Evolutionary conservation across 2,888 invertebrate species (phyloP), one percentile per base, ranked within the genome.

Genomic region (Palloptera scutellata): DNA sequence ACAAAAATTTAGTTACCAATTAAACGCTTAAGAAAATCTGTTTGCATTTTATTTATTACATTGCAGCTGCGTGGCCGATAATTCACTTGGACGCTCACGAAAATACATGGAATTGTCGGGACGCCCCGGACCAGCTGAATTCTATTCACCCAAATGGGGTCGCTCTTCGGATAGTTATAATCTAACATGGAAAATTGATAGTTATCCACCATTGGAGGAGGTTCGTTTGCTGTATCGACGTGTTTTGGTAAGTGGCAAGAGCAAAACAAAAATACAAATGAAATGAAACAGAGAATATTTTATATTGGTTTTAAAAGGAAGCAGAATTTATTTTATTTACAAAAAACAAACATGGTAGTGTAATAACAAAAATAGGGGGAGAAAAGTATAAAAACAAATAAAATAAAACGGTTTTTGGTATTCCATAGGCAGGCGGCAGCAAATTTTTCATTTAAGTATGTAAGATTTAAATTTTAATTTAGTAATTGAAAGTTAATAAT

Each of bases 51-150:
- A 30, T 30, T 30, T 30, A 72, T 76, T 72, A 12, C 5, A 45
- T 71, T 72, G 57, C 73, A 90, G 90, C 75, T 91, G 91, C 81
- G 89, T 90, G 40, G 91, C 91, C 0, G 90, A 91, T 85, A 91
- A 91, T 85, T 88, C 88, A 72, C 85, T 91, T 68, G 91, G 91
- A 10, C 87, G 90, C 13, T 88, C 90, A 20, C 88, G 90, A 45
- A 90, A 89, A 79, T 90, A 90, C 84, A 91, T 91, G 85, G 90
- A 91, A 79, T 87, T 91, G 73, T 90, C 91, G 6, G 91, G 91
- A 1, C 87, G 90, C 71, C 91, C 91, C 0, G 90, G 91, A 12
- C 88, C 91, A 17, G 91, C 91, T 58, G 88, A 90, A 71, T 91
- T 91, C 84, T 88, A 89, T 59, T 91, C 88, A 81, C 87, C 89